Base-by-base conservation (phyloP, 1,140 invertebrate genomes). In the Tenebrio molitor region DNA sequence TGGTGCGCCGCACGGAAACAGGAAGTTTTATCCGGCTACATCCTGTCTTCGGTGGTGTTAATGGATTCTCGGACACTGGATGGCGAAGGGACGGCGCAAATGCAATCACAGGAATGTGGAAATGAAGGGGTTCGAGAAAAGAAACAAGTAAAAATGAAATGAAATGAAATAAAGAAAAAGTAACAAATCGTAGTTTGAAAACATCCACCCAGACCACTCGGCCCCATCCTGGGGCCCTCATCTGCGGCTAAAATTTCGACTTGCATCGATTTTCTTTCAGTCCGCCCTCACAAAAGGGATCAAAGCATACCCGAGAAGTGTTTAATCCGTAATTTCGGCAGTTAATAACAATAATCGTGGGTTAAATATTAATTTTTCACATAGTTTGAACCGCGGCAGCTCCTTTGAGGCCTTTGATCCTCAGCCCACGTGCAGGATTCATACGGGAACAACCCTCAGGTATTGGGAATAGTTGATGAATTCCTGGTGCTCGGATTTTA, bases 321-420 rank as follows among this genome's bases (percentile, higher is more conserved):
- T 66, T 66, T 66, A 66, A 66, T 66, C 64, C 64, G 68, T 65
- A 73, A 71, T 76, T 76, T 76, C 68, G 74, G 70, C 75, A 77
- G 72, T 74, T 75, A 73, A 77, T 77, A 74, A 77, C 74, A 76
- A 77, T 77, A 77, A 77, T 76, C 74, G 72, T 70, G 69, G 72
- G 72, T 73, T 58, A 77, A 74, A 76, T 77, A 77, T 77, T 77
- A 77, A 77, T 77, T 77, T 77, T 77, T 77, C 76, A 72, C 76
- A 77, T 77, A 77, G 76, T 77, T 77, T 74, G 63, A 73, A 67
- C 74, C 70, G 74, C 67, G 72, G 76, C 69, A 46, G 46, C 72
- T 76, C 76, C 76, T 77, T 76, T 76, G 74, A 77, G 69, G 69
- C 72, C 71, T 74, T 76, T 76, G 75, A 74, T 72, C 69, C 70